phyloP scores from a whole-genome alignment of 1,140 invertebrate species.

The Sycobia sp. region DNA sequence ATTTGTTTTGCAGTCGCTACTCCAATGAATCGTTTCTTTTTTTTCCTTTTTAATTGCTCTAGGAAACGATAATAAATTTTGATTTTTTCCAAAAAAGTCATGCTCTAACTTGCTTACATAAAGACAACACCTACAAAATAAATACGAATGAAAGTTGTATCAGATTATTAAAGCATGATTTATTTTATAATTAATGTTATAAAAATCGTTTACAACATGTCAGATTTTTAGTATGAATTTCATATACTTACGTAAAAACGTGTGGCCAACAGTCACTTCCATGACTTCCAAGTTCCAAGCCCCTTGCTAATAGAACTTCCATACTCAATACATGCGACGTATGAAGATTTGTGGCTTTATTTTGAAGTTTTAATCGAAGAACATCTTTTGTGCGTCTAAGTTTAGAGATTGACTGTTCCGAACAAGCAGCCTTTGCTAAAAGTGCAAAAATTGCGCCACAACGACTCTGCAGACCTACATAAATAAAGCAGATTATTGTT shows the following conservation, averaged over 20 bases:
- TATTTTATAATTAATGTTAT: no score
- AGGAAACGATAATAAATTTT: constrained; percentile 59
- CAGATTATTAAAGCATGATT: no score
- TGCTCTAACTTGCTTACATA: constrained; percentile 90
- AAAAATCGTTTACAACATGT: no score
- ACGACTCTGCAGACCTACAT: constrained; percentile 75
- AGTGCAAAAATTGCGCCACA: constrained; percentile 82
- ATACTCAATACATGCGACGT: constrained; percentile 88
- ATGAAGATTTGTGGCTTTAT: constrained; percentile 71
- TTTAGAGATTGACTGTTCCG: constrained; percentile 64
- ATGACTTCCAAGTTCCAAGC: constrained; percentile 88
- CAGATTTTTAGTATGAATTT: no score
- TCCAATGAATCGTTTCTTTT: constrained; percentile 46
- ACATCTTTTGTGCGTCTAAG: constrained; percentile 58
- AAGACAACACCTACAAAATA: constrained; percentile 69
- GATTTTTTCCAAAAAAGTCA: constrained; percentile 76
- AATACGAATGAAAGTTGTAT: background rate
- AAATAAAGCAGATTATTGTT: no score
- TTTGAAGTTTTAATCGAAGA: constrained; percentile 56
- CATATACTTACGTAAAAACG: constrained; percentile 83
- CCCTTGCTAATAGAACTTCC: constrained; percentile 80
- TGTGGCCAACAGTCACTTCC: constrained; percentile 91
- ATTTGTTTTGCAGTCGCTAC: constrained; percentile 46
- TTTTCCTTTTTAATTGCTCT: constrained; percentile 58
- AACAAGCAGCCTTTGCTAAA: constrained; percentile 78